Evolutionary conservation across 2,888 invertebrate species (phyloP).

Genomic region (Athetis lepigone): DNA sequence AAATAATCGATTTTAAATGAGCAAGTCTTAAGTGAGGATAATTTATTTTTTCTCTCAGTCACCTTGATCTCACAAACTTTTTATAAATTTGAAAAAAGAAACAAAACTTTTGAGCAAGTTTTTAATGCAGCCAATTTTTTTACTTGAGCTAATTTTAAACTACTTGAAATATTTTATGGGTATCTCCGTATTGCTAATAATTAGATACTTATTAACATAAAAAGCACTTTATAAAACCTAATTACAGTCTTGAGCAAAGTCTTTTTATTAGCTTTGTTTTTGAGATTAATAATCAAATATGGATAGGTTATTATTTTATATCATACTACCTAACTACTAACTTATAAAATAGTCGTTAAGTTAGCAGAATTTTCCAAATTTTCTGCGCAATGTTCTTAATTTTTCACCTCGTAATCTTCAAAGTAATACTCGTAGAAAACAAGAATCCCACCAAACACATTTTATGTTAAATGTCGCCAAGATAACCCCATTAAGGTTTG

Average conservation of each 20-base stretch:
- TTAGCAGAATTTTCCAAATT: too few relatives aligned
- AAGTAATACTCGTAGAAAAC: too few relatives aligned
- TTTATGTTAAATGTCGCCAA: too few relatives aligned
- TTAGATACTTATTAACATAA: background rate
- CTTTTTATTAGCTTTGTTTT: background rate
- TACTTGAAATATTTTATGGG: background rate
- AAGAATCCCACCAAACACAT: too few relatives aligned
- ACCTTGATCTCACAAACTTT: background rate
- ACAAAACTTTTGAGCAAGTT: background rate
- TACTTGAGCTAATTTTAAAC: constrained; percentile 15
- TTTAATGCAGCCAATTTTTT: background rate
- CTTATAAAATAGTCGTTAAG: too few relatives aligned
- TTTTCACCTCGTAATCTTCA: too few relatives aligned
- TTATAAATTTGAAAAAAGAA: background rate
- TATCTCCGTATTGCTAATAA: background rate
- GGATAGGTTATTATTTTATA: too few relatives aligned
- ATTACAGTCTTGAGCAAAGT: constrained; percentile 9
- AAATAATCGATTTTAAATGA: constrained; percentile 1
- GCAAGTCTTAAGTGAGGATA: background rate
- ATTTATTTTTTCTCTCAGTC: constrained; percentile 3
- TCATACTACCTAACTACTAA: too few relatives aligned
- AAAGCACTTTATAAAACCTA: background rate
- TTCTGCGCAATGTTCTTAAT: too few relatives aligned
- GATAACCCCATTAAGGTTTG: too few relatives aligned
- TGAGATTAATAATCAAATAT: too few relatives aligned